These are phyloP conservation scores for Emesis russula DNA, from an alignment of 2,888 invertebrate genomes.

Conservation along the genomic window DNA sequence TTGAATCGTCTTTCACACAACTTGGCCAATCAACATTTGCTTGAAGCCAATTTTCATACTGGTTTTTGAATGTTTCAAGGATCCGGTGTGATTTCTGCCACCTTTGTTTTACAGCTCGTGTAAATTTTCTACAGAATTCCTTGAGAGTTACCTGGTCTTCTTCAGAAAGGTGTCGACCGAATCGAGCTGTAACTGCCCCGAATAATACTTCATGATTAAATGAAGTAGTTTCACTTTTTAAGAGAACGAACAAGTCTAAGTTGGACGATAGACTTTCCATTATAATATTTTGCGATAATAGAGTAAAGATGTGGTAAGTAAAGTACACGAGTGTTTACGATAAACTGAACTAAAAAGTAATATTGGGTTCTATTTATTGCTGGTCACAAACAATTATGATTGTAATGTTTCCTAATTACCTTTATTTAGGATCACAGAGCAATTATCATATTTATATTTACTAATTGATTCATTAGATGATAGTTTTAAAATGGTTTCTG, in stretches of 20 bases:
- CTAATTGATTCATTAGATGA: no score
- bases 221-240: slow-evolving; percentile 12
- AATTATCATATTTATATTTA: no score
- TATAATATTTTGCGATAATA: slow-evolving; percentile 6
- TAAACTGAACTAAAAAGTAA: slow-evolving; percentile 1
- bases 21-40: slow-evolving; percentile 5
- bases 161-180: slow-evolving; percentile 12
- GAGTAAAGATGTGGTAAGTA: background rate
- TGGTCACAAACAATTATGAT: slow-evolving; percentile 1
- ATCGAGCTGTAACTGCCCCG: slow-evolving; percentile 9
- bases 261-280: slow-evolving; percentile 9
- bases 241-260: slow-evolving; percentile 15
- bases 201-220: slow-evolving; percentile 13
- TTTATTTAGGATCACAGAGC: no score
- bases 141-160: slow-evolving; percentile 15
- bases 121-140: slow-evolving; percentile 15
- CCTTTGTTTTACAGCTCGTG: slow-evolving; percentile 15
- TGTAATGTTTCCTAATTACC: background rate
- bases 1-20: slow-evolving; percentile 8
- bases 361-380: slow-evolving; percentile 8
- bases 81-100: slow-evolving; percentile 5
- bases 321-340: background rate
- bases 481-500: no score
- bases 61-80: slow-evolving; percentile 8
- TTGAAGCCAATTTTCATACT: background rate